Percentiles rank a stretch among this genome's conserved stretches.
phyloP scores from a whole-genome alignment of 2,888 invertebrate genomes.

The Oligia strigilis region DNA sequence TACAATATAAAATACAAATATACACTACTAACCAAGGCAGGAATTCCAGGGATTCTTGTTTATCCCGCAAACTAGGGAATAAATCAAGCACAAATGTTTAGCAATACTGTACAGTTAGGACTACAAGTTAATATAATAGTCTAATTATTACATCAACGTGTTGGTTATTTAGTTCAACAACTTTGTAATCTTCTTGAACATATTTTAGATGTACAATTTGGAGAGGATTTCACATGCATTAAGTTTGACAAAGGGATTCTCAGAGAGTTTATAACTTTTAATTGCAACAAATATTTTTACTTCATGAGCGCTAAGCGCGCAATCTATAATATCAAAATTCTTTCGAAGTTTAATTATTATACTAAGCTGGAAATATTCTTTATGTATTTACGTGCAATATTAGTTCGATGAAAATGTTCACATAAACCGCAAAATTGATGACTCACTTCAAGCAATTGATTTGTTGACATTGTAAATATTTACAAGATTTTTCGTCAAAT shows the following conservation, averaged over 20 bases:
- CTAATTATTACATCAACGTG: slow-evolving; percentile 50
- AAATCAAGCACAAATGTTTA: slow-evolving; percentile 87
- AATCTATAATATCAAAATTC: slow-evolving; percentile 19
- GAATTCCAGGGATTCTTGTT: slow-evolving; percentile 94
- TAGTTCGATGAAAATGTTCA: slow-evolving; percentile 70
- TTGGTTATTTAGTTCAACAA: slow-evolving; percentile 55
- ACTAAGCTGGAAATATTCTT: slow-evolving; percentile 36
- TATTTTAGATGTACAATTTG: slow-evolving; percentile 29
- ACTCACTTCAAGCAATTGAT: slow-evolving; percentile 46
- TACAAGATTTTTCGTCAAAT: slow-evolving; percentile 77
- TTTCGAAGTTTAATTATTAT: slow-evolving; percentile 26
- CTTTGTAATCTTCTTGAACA: slow-evolving; percentile 38
- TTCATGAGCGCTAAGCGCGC: slow-evolving; percentile 21
- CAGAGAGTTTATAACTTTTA: slow-evolving; percentile 23
- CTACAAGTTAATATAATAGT: slow-evolving; percentile 50
- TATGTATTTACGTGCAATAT: slow-evolving; percentile 57
- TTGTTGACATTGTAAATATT: slow-evolving; percentile 74
- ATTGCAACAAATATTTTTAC: slow-evolving; percentile 24
- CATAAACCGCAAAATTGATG: slow-evolving; percentile 67
- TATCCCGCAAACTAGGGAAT: slow-evolving; percentile 94
- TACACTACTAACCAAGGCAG: slow-evolving; percentile 94
- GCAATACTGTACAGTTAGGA: slow-evolving; percentile 72
- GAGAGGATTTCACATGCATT: slow-evolving; percentile 54
- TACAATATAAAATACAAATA: slow-evolving; percentile 83
- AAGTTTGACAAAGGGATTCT: slow-evolving; percentile 25